Evolutionary conservation across 2,797 vertebrate species (phyloP).

Genomic region (Acipenser transmontanus): DNA sequence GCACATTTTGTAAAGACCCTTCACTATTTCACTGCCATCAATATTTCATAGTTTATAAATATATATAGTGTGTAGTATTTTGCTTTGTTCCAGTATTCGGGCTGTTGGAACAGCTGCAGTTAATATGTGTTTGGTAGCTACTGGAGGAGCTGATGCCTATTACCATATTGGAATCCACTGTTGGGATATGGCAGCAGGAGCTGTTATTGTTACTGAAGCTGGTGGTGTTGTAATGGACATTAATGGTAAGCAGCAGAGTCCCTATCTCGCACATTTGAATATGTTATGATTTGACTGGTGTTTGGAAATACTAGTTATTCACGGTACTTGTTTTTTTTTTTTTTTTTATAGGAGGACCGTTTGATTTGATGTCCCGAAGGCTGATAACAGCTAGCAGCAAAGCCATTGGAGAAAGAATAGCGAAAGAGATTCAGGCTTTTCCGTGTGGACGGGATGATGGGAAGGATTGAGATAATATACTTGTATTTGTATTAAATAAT

Average conservation of each 20-base stretch:
- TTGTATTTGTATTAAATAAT: too few species aligned
- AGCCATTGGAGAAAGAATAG: constrained; percentile 24
- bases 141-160: constrained; percentile 73
- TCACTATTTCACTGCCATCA: too few species aligned
- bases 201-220: constrained; percentile 72
- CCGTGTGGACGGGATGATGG: constrained; percentile 41
- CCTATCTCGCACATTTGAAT: not conserved
- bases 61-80: not conserved
- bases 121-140: constrained; percentile 81
- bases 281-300: not conserved
- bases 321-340: constrained; percentile 1
- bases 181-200: constrained; percentile 81
- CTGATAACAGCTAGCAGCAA: constrained; percentile 44
- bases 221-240: constrained; percentile 71
- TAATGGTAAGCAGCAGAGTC: constrained; percentile 48
- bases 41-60: too few species aligned
- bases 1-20: too few species aligned
- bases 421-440: constrained; percentile 28
- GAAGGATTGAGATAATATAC: not conserved
- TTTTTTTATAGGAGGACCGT: constrained; percentile 31
- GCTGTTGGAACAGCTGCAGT: constrained; percentile 76
- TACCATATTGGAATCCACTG: constrained; percentile 85
- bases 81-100: constrained; percentile 56
- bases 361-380: constrained; percentile 46
- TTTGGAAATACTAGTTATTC: not conserved